A percentile compares a stretch with the other conserved stretches of the same genome.
phyloP scores from a whole-genome alignment of 2,888 invertebrate species.

The Kryphioiulus occultus region DNA sequence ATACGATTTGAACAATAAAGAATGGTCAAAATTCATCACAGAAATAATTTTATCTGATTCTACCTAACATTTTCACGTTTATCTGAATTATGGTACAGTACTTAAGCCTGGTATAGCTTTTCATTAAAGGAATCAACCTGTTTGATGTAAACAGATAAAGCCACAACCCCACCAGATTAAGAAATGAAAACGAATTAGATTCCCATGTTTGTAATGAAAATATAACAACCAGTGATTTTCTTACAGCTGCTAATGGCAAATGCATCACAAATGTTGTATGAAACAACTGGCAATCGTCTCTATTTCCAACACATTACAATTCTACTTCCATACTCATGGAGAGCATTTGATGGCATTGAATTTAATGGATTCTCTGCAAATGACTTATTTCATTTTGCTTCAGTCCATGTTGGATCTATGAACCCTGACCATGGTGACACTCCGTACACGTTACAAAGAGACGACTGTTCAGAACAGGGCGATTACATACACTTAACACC shows the following conservation, averaged over 20 bases:
- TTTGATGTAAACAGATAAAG: too few relatives aligned
- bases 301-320: slow-evolving; percentile 45
- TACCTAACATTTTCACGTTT: too few relatives aligned
- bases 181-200: too few relatives aligned
- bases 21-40: too few relatives aligned
- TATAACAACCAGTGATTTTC: too few relatives aligned
- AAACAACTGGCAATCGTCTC: slow-evolving; percentile 25
- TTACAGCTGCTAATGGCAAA: slow-evolving; percentile 37
- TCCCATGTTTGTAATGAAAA: too few relatives aligned
- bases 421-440: neutral
- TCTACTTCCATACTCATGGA: slow-evolving; percentile 44
- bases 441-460: slow-evolving; percentile 41
- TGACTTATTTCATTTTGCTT: neutral
- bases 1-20: too few relatives aligned
- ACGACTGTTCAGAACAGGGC: slow-evolving; percentile 37
- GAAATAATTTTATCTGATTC: too few relatives aligned
- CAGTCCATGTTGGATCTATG: slow-evolving; percentile 31
- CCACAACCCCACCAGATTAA: too few relatives aligned
- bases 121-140: too few relatives aligned
- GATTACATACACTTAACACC: slow-evolving; percentile 42
- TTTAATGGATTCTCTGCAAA: neutral
- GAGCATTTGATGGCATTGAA: neutral
- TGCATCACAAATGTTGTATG: neutral
- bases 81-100: too few relatives aligned
- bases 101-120: too few relatives aligned